Evolutionary conservation across 2,888 invertebrate species (phyloP).

Genomic region (Mythimna ferrago): DNA sequence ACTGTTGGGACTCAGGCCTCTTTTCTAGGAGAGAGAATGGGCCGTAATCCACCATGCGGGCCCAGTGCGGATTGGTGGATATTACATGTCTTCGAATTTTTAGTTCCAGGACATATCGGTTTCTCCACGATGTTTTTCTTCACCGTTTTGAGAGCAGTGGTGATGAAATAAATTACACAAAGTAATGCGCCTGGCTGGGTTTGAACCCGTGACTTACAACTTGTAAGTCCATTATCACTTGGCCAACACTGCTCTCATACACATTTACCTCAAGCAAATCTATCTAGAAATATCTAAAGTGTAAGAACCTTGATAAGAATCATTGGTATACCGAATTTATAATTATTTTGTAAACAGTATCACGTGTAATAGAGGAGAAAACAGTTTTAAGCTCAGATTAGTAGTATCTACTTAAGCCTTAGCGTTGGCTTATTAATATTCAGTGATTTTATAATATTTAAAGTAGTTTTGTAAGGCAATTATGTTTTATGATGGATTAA

Average conservation of each 20-base stretch:
- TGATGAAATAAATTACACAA: too few species aligned
- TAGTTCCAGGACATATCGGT: too few species aligned
- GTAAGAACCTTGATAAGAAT: not conserved
- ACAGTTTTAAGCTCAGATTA: not conserved
- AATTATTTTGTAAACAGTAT: constrained; percentile 4
- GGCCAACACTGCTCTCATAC: not conserved
- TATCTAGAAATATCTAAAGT: not conserved
- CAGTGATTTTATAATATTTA: not conserved
- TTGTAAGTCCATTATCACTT: too few species aligned
- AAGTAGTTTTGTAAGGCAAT: not conserved
- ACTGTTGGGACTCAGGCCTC: too few species aligned
- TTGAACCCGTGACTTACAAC: too few species aligned
- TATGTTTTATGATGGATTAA: not conserved
- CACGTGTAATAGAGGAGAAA: constrained; percentile 2
- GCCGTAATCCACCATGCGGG: too few species aligned
- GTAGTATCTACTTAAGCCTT: not conserved
- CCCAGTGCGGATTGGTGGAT: too few species aligned
- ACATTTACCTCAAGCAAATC: not conserved
- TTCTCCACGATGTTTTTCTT: too few species aligned
- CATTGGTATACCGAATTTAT: not conserved
- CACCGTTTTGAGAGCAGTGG: too few species aligned
- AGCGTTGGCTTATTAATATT: constrained; percentile 5
- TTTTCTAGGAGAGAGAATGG: too few species aligned
- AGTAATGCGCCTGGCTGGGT: too few species aligned
- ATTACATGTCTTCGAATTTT: too few species aligned